These are phyloP conservation scores for Ericerus pela DNA, from an alignment of 1,140 invertebrate species.

Conservation along the genomic window DNA sequence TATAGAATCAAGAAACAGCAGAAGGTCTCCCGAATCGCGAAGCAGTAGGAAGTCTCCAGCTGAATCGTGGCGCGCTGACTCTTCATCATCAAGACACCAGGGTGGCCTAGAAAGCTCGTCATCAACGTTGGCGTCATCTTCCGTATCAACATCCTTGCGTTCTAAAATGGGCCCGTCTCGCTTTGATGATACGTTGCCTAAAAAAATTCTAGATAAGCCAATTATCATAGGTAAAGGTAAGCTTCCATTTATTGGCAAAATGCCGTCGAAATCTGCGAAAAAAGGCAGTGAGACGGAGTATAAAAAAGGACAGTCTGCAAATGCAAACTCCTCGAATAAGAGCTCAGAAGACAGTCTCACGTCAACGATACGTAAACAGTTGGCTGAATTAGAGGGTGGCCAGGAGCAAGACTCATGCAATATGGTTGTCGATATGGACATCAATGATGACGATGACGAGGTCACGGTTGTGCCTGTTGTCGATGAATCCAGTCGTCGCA, in stretches of 20 bases:
- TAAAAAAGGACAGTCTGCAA: background rate
- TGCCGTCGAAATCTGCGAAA: background rate
- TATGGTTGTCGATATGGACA: background rate
- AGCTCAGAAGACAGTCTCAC: background rate
- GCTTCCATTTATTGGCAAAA: background rate
- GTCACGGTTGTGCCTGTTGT: background rate
- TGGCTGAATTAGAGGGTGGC: background rate
- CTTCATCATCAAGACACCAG: too few relatives aligned
- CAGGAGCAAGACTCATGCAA: background rate
- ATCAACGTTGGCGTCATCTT: too few relatives aligned
- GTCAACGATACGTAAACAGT: background rate
- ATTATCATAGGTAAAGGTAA: too few relatives aligned
- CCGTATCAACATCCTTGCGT: too few relatives aligned
- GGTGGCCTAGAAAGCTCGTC: too few relatives aligned
- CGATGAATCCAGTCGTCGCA: background rate
- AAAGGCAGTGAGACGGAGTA: background rate
- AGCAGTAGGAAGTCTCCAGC: too few relatives aligned
- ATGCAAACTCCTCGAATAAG: background rate
- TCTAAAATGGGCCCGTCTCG: too few relatives aligned
- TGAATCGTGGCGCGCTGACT: too few relatives aligned
- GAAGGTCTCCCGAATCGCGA: too few relatives aligned
- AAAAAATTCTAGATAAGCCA: too few relatives aligned
- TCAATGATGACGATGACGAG: conserved; percentile 2
- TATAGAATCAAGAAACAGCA: too few relatives aligned
- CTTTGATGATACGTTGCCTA: too few relatives aligned